Percentiles rank a stretch among this genome's conserved stretches.
These are phyloP conservation scores for Virgularia gustaviana DNA, from an alignment of 92 coral and sea anemone genomes.

Conservation along the genomic window DNA sequence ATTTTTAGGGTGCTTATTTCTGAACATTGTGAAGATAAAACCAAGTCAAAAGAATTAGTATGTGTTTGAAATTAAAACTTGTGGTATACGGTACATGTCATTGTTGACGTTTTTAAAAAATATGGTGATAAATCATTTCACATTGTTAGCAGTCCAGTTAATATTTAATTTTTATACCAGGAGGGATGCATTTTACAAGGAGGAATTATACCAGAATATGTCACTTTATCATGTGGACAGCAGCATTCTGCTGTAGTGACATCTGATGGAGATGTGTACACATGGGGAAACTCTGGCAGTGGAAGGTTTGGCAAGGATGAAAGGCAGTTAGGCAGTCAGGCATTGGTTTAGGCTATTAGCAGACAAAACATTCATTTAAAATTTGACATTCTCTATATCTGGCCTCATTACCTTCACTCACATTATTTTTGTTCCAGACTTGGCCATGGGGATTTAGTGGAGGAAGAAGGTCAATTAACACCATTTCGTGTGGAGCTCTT, in stretches of 20 bases:
- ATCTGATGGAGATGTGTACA: constrained; percentile 86
- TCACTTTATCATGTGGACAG: constrained; percentile 88
- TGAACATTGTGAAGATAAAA: constrained; percentile 15
- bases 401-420: too few relatives aligned
- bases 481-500: constrained; percentile 97
- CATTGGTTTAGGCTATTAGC: too few relatives aligned
- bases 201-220: constrained; percentile 36
- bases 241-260: constrained; percentile 94
- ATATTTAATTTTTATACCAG: constrained; percentile 34
- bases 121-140: too few relatives aligned
- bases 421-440: too few relatives aligned
- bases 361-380: too few relatives aligned
- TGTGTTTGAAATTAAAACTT: neutral
- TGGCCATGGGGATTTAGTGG: constrained; percentile 95
- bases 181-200: constrained; percentile 39
- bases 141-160: too few relatives aligned
- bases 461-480: constrained; percentile 84
- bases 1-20: neutral
- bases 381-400: too few relatives aligned
- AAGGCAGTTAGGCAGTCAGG: too few relatives aligned
- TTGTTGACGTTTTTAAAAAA: neutral
- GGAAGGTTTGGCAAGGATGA: constrained; percentile 97
- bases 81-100: neutral
- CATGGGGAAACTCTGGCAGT: constrained; percentile 90
- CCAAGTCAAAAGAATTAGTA: constrained; percentile 17